These are phyloP conservation scores for Cydia fagiglandana DNA, from an alignment of 1,140 invertebrate genomes.

Conservation along the genomic window DNA sequence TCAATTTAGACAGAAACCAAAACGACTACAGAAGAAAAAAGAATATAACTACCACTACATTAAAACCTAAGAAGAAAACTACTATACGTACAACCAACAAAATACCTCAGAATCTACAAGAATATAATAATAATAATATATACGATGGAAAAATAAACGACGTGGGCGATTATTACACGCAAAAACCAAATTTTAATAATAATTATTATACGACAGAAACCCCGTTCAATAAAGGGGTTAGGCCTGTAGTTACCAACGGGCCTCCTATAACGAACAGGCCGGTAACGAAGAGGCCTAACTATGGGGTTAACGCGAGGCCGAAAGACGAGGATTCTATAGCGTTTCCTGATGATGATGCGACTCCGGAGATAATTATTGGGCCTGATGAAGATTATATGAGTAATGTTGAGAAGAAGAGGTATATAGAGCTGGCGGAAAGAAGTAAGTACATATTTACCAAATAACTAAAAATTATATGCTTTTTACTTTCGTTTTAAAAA, in stretches of 20 bases:
- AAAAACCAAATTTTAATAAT: conserved; percentile 24
- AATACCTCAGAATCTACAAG: background rate
- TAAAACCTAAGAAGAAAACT: conserved; percentile 20
- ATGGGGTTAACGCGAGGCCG: conserved; percentile 33
- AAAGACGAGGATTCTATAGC: conserved; percentile 34
- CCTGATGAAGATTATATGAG: conserved; percentile 62
- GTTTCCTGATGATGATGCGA: conserved; percentile 42
- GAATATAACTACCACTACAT: conserved; percentile 30
- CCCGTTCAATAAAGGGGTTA: conserved; percentile 53
- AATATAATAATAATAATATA: conserved; percentile 24
- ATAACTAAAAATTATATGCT: too few relatives aligned
- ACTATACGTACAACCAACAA: conserved; percentile 13
- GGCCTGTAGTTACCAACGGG: conserved; percentile 48
- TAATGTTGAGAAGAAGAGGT: conserved; percentile 50
- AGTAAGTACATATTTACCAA: conserved; percentile 50
- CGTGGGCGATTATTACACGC: conserved; percentile 15
- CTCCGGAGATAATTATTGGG: conserved; percentile 48
- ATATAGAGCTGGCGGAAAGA: conserved; percentile 56
- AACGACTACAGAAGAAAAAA: conserved; percentile 43
- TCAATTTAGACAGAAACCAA: conserved; percentile 26
- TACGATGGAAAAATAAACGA: conserved; percentile 31
- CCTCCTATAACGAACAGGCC: conserved; percentile 68
- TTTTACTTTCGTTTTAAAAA: too few relatives aligned
- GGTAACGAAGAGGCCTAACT: conserved; percentile 37
- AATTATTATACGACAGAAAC: conserved; percentile 46